Evolutionary conservation across 92 coral and sea anemone genomes (phyloP).

Genomic region (Zoanthus sociatus): DNA sequence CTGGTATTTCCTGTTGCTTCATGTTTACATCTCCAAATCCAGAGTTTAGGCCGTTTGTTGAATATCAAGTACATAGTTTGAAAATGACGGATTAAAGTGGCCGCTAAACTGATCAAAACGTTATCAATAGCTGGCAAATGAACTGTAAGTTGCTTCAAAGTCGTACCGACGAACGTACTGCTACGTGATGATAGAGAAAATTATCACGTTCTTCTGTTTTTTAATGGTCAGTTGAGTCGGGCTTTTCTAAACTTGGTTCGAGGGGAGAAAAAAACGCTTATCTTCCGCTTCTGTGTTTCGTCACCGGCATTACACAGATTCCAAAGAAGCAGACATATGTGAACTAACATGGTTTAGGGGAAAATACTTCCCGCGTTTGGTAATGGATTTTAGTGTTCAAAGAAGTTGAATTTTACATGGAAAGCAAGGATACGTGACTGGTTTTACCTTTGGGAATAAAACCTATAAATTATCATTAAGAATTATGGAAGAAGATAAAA

Average conservation of each 20-base stretch:
- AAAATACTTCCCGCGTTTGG: slow-evolving; percentile 21
- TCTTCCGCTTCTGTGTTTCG: slow-evolving; percentile 39
- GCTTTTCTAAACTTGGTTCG: slow-evolving; percentile 2
- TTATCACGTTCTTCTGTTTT: slow-evolving; percentile 17
- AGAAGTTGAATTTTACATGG: slow-evolving; percentile 5
- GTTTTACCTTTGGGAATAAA: not conserved
- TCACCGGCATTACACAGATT: slow-evolving; percentile 38
- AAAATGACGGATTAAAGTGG: slow-evolving; percentile 26
- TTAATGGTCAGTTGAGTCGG: slow-evolving; percentile 29
- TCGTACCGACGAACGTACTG: not conserved
- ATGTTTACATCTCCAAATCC: slow-evolving; percentile 32
- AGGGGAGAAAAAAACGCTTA: not conserved
- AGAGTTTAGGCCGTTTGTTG: slow-evolving; percentile 21
- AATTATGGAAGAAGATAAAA: slow-evolving; percentile 66
- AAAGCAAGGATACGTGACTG: slow-evolving; percentile 9
- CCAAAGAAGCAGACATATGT: slow-evolving; percentile 3
- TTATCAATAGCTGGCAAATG: not conserved
- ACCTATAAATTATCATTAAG: not conserved
- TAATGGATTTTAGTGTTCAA: not conserved
- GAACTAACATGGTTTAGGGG: not conserved
- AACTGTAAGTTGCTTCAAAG: not conserved
- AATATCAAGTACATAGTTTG: slow-evolving; percentile 22
- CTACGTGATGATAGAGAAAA: slow-evolving; percentile 23
- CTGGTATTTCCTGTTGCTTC: slow-evolving; percentile 48
- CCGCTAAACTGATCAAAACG: slow-evolving; percentile 20